These are phyloP conservation scores for Oryctes rhinoceros DNA, from an alignment of 1,140 invertebrate genomes.

Conservation along the genomic window DNA sequence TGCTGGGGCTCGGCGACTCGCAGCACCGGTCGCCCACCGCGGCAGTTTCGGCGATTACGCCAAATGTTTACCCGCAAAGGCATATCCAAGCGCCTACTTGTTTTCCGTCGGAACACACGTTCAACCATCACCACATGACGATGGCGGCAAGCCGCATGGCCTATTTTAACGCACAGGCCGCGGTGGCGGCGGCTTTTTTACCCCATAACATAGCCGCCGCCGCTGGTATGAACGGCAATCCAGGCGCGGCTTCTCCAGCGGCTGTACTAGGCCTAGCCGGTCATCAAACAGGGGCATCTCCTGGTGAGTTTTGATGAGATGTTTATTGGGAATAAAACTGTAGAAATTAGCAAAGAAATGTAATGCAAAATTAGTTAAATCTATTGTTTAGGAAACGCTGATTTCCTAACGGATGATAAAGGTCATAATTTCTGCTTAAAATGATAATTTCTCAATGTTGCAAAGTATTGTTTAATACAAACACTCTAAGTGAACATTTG, in stretches of 20 bases:
- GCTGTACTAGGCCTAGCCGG: slow-evolving; percentile 51
- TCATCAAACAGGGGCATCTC: slow-evolving; percentile 51
- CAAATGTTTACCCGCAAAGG: slow-evolving; percentile 59
- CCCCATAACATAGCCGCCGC: slow-evolving; percentile 70
- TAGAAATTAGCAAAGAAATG: too few species aligned
- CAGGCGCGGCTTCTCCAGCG: slow-evolving; percentile 52
- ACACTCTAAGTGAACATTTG: too few species aligned
- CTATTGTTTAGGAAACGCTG: too few species aligned
- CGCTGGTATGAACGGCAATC: slow-evolving; percentile 56
- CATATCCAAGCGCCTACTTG: slow-evolving; percentile 58
- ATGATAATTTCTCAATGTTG: too few species aligned
- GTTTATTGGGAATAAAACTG: too few species aligned
- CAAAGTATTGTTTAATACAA: too few species aligned
- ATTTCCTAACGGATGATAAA: too few species aligned
- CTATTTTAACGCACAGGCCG: slow-evolving; percentile 87
- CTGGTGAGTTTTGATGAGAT: slow-evolving; percentile 43
- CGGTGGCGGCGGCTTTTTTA: slow-evolving; percentile 86
- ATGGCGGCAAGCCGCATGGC: slow-evolving; percentile 80
- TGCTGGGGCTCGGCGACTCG: slow-evolving; percentile 77
- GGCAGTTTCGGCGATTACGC: slow-evolving; percentile 60
- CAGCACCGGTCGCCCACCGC: slow-evolving; percentile 63
- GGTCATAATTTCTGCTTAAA: too few species aligned
- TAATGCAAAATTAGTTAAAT: too few species aligned
- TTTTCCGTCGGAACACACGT: slow-evolving; percentile 61
- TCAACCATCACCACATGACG: slow-evolving; percentile 70